Base-by-base conservation (phyloP, 2,113 vertebrate genomes). In the Elaphurus davidianus region DNA sequence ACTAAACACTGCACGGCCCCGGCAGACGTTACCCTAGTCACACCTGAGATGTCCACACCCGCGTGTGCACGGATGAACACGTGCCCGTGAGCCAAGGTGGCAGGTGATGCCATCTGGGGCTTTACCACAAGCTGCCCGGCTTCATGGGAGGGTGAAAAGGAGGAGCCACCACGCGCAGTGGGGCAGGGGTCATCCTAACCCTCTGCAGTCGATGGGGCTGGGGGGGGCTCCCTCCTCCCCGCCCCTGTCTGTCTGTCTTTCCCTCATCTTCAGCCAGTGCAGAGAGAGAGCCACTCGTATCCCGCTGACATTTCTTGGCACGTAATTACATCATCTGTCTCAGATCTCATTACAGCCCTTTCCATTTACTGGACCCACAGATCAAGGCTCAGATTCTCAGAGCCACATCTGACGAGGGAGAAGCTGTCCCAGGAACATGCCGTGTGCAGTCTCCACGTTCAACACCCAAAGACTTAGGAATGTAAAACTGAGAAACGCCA, bases 271-370 rank as follows among this genome's bases (percentile, higher is more conserved):
- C 47, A 45, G 82, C 84, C 36, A 36, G 33, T 50, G 14, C 74
- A 33, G 88, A 57, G 84, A 47, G 90, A 74, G n/a, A 74, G 10
- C 36, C 57, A 76, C 87, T 87, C 10, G 12, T 83, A 85, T 64
- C 82, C 55, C 28, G 23, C 76, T 45, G 23, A 47, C 23, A 2
- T 76, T 79, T 96, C 83, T 93, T 94, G 59, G 40, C 87, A 19
- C 45, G 7, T 74, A 60, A 52, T 91, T 91, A 87, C 50, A 71
- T 90, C 81, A 79, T 95, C 81, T 62, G 67, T 78, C 90, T 89
- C 5, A 78, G 79, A 60, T 87, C 62, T 93, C 40, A 33, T 89
- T 40, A 81, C 28, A 54, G 14, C 74, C n/a, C 50, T 95, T 57
- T 85, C 84, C 50, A 21, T 78, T 81, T 85, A n/a, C 40, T 90